Base-by-base conservation (phyloP, 2,888 invertebrate species). In the Tetranychus truncatus region DNA sequence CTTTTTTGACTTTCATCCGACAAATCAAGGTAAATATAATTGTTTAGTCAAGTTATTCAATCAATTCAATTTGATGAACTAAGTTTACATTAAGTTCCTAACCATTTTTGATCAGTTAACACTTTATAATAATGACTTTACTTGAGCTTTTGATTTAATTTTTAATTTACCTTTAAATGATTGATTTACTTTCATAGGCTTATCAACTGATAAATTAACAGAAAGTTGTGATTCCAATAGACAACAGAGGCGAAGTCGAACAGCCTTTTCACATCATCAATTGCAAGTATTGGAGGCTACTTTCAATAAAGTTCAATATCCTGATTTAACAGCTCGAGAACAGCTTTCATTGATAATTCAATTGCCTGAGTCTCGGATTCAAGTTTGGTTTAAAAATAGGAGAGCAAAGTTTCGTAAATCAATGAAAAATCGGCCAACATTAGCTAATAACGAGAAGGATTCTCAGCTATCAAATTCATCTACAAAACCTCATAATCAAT, bases 381-480 rank as follows among this genome's bases (percentile, higher is more conserved):
- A 84, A 81, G 84, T 84, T 6, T 84, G 84, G 84, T 84, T 84
- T 78, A 84, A 84, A 78, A 84, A 84, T 78, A 78, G 84, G 55
- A 78, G 84, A 72, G 84, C 84, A 5, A 84, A 84, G 78, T 83
- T 81, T 78, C 79, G 84, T 15, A 84, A 84, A 78, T 82, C 83
- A 77, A 82, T 82, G 74, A 80, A 80, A 75, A 34, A 24, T 15
- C 72, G 69, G 20, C 11, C 11, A 24, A 24, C 11, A 24, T 24
- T 24, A 21, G 11, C 69, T 5, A 69, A 21, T 21, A 69, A 69
- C 69, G 5, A 9, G 11, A n/a, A 7, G 15, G 15, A 55, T 55
- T 6, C 55, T 15, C 9, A 15, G 6, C 3, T 6, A 55, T 55
- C 55, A 15, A 55, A 55, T 55, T 55, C 55, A 55, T 55, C 55